phyloP scores from a whole-genome alignment of 2,113 vertebrate genomes.

The Uropsilus gracilis region DNA sequence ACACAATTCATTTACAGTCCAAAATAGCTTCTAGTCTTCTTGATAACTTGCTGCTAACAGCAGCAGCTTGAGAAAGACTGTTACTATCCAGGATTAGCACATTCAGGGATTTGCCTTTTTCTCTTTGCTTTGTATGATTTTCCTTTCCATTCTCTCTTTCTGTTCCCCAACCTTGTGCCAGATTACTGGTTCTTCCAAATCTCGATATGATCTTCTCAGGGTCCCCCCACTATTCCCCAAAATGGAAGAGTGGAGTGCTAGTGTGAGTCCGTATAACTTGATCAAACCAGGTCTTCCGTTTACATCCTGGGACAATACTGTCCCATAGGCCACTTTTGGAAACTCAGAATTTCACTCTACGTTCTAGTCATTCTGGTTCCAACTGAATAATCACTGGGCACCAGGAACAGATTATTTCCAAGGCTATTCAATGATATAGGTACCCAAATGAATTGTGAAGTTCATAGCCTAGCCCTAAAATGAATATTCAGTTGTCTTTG shows the following conservation, averaged over 20 bases:
- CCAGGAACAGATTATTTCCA: conserved; percentile 60
- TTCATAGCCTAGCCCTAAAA: conserved; percentile 71
- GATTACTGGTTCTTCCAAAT: not conserved
- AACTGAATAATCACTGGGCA: conserved; percentile 56
- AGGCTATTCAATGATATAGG: conserved; percentile 71
- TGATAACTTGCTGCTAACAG: conserved; percentile 52
- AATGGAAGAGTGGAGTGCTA: not conserved
- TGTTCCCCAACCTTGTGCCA: not conserved
- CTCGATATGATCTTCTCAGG: not conserved
- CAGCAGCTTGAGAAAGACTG: conserved; percentile 49
- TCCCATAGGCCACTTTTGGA: conserved; percentile 39
- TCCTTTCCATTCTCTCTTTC: not conserved
- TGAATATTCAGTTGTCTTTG: conserved; percentile 63
- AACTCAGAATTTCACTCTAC: not conserved
- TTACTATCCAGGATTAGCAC: conserved; percentile 42
- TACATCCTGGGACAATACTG: not conserved
- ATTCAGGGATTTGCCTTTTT: not conserved
- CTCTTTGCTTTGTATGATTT: conserved; percentile 33
- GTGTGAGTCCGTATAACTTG: not conserved
- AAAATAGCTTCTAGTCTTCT: conserved; percentile 54
- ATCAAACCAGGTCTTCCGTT: not conserved
- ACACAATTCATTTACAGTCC: conserved; percentile 56
- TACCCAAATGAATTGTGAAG: conserved; percentile 63
- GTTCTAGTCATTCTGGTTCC: not conserved
- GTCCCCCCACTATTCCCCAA: not conserved